Percentiles rank a stretch among this genome's conserved stretches.
phyloP scores from a whole-genome alignment of 2,113 vertebrate species.

The Cheilinus undulatus region DNA sequence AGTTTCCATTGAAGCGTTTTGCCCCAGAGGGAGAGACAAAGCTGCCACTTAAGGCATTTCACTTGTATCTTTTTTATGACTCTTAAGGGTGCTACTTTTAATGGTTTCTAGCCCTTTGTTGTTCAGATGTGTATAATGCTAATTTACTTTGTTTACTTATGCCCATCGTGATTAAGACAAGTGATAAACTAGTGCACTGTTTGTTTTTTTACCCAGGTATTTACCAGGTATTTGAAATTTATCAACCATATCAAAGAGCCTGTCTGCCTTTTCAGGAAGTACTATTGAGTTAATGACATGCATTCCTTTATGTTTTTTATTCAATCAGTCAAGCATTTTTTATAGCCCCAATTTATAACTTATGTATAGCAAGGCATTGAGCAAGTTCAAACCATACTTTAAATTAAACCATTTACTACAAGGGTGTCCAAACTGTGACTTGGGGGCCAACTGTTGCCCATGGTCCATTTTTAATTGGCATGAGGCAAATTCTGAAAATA shows the following conservation, averaged over 20 bases:
- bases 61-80: conserved; percentile 70
- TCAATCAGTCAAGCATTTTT: no score
- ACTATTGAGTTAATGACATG: neutral
- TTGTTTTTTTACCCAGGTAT: neutral
- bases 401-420: no score
- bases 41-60: conserved; percentile 73
- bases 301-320: no score
- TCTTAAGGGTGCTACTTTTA: conserved; percentile 40
- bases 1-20: conserved; percentile 73
- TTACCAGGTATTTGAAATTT: neutral
- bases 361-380: no score
- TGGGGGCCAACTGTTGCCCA: no score
- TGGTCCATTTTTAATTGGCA: no score
- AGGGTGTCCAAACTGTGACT: no score
- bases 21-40: conserved; percentile 76
- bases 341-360: no score
- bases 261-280: neutral
- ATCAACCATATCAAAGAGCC: neutral
- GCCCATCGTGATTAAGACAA: neutral
- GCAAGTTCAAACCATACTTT: no score
- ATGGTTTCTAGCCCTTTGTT: conserved; percentile 11
- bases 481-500: no score
- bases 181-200: neutral
- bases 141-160: conserved; percentile 16
- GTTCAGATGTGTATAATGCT: neutral